phyloP scores from a whole-genome alignment of 2,888 invertebrate genomes.

The Chalcosyrphus nemorum region DNA sequence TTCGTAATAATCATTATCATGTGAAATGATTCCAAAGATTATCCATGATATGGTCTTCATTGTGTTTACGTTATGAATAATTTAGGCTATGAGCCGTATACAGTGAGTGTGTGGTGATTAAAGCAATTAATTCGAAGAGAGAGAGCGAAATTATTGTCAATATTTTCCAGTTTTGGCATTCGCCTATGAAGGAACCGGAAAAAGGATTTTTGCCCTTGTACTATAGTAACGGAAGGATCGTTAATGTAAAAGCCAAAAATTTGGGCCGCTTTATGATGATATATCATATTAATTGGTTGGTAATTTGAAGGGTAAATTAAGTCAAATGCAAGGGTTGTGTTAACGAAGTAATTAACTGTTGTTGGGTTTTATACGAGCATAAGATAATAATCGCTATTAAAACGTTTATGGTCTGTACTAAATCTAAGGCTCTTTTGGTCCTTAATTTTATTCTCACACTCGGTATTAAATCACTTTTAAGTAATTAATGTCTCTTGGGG shows the following conservation, averaged over 20 bases:
- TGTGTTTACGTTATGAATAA: constrained; percentile 57
- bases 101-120: constrained; percentile 29
- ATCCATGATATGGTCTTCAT: constrained; percentile 29
- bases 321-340: constrained; percentile 14
- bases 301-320: constrained; percentile 29
- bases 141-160: constrained; percentile 46
- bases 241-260: background rate
- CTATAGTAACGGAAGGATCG: constrained; percentile 10
- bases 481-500: background rate
- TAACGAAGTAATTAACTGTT: constrained; percentile 14
- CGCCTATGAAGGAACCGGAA: background rate
- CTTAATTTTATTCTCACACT: background rate
- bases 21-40: constrained; percentile 61
- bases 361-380: background rate
- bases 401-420: background rate
- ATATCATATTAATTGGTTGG: constrained; percentile 38
- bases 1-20: constrained; percentile 45
- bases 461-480: background rate
- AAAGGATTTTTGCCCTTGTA: constrained; percentile 31
- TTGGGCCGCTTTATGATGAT: constrained; percentile 2
- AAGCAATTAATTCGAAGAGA: constrained; percentile 21
- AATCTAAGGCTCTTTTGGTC: background rate
- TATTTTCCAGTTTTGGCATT: constrained; percentile 63
- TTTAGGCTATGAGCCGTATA: constrained; percentile 15
- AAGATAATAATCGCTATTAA: constrained; percentile 10